A percentile compares a stretch with the other conserved stretches of the same genome.
These are phyloP conservation scores for Chiloscyllium punctatum DNA, from an alignment of 2,797 vertebrate species.

Conservation along the genomic window DNA sequence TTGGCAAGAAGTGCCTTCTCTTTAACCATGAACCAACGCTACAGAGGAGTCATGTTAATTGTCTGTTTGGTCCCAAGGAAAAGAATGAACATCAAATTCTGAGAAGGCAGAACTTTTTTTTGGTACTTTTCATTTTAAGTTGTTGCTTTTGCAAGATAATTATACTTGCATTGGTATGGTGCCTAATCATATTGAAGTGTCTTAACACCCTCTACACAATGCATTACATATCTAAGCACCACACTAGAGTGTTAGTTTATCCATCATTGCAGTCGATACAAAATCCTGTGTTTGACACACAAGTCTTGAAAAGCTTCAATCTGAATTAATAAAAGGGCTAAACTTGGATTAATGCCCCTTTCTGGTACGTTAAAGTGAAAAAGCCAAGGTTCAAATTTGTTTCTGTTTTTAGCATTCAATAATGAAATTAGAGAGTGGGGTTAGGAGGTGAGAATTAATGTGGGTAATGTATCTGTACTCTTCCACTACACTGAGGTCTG, in stretches of 20 bases:
- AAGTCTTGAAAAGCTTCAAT: background rate
- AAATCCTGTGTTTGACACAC: background rate
- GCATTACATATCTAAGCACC: background rate
- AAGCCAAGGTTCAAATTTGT: background rate
- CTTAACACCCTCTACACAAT: background rate
- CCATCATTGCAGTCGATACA: background rate
- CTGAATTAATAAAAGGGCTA: background rate
- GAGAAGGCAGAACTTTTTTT: background rate
- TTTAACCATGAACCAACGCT: background rate
- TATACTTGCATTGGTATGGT: background rate
- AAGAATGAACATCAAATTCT: background rate
- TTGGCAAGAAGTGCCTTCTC: background rate
- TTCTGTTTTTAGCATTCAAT: background rate
- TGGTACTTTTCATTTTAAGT: background rate
- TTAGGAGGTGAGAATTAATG: background rate
- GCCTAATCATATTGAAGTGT: background rate
- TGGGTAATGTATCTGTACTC: background rate
- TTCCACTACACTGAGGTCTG: conserved; percentile 18
- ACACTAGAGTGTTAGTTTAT: background rate
- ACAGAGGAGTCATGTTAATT: background rate
- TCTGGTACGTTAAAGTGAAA: background rate
- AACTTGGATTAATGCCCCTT: background rate
- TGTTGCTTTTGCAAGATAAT: background rate
- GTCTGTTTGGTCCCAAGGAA: background rate
- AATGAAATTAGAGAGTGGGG: background rate